A percentile compares a stretch with the other conserved stretches of the same genome.
phyloP scores from a whole-genome alignment of 2,888 invertebrate genomes.

The Callinectes sapidus region DNA sequence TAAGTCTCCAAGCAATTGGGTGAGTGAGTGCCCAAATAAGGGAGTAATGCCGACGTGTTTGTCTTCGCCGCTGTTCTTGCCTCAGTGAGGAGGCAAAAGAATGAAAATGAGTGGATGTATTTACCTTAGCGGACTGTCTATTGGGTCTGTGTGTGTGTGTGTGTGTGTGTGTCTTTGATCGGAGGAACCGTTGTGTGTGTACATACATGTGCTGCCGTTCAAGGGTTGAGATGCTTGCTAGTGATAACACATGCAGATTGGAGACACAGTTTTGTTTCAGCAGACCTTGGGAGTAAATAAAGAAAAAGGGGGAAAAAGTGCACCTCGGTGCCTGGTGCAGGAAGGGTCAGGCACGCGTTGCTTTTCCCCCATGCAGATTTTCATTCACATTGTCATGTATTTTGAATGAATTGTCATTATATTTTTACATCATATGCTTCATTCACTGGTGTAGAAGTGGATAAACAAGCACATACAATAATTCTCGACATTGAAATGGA shows the following conservation, averaged over 20 bases:
- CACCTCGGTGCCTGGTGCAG: neutral
- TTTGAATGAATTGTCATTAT: neutral
- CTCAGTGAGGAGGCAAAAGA: constrained; percentile 35
- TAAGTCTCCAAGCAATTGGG: constrained; percentile 26
- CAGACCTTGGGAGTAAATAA: neutral
- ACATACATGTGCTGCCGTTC: neutral
- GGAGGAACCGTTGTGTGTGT: neutral
- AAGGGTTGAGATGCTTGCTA: neutral
- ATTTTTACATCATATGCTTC: neutral
- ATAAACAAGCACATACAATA: neutral
- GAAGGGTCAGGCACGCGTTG: neutral
- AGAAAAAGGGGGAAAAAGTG: neutral
- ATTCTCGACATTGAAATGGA: neutral
- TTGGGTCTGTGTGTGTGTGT: constrained; percentile 4
- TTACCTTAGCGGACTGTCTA: constrained; percentile 18
- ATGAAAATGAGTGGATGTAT: constrained; percentile 29
- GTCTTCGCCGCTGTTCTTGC: constrained; percentile 33
- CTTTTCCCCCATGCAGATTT: no score
- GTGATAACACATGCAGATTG: neutral
- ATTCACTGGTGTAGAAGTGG: neutral
- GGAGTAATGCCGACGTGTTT: constrained; percentile 8
- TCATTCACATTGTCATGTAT: neutral
- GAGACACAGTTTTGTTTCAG: neutral
- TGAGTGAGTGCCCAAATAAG: neutral
- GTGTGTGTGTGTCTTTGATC: constrained; percentile 17